Base-by-base conservation (phyloP, 1,140 invertebrate species). In the Drosophila bipectinata region DNA sequence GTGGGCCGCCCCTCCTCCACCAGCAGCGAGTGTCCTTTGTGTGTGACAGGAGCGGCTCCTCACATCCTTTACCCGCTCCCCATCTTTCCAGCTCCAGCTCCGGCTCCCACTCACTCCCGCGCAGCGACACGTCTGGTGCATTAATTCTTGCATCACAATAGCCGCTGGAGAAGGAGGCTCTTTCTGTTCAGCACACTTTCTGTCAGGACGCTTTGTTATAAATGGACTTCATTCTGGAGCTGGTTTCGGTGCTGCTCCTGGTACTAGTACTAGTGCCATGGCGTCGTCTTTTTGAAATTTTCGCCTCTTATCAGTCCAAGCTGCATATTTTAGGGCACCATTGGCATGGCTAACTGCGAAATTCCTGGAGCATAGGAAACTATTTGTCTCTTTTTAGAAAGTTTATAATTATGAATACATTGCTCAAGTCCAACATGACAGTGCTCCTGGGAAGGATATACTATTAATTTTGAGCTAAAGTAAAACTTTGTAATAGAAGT, bases 131-230 rank as follows among this genome's bases (percentile, higher is more conserved):
- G 67, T 71, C 67, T 71, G 67, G 78, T 82, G 82, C 82, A 87
- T 85, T 87, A 87, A 85, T 85, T 87, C 76, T 68, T 75, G 78
- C 82, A 87, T 77, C 72, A 58, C 60, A 61, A 72, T 48, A 49
- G 56, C 45, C 62, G 64, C 45, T 9, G 53, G 71, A 75, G 79
- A 48, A 71, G 71, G 54, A 72, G 45, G 55, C 47, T 10, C 51
- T 34, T 64, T 62, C 63, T 39, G 24, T 53, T 47, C 58, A 60
- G 60, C 66, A 69, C 59, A 60, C 76, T 67, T 56, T 57, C 57
- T 85, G 81, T 80, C 80, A 85, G 66, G 48, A 73, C 56, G 55
- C 74, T 78, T 54, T 75, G 78, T 88, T 88, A 85, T 88, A 85
- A 85, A 85, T 85, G 79, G 82, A 72, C 45, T 28, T 73, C 32